phyloP scores from a whole-genome alignment of 2,797 vertebrate species.

The Nyctibius grandis region DNA sequence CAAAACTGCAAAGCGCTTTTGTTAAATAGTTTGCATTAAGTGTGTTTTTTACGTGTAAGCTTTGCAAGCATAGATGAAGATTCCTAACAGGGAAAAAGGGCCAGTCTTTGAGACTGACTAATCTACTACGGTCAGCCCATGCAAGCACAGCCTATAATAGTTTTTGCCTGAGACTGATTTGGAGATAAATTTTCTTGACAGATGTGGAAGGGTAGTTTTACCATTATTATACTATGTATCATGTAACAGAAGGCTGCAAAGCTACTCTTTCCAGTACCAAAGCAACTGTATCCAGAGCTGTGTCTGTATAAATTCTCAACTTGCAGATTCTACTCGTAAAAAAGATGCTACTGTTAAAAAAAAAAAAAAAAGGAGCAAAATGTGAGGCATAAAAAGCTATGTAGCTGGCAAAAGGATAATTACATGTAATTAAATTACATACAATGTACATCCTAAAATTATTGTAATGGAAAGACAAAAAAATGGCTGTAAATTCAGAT shows the following conservation, averaged over 20 bases:
- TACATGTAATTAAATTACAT: not conserved
- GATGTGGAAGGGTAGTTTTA: not conserved
- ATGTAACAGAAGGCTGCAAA: not conserved
- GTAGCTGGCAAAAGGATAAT: not conserved
- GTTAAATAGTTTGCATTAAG: not conserved
- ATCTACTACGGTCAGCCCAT: not conserved
- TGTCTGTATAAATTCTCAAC: not conserved
- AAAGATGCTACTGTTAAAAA: not conserved
- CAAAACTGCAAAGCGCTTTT: not conserved
- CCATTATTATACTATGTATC: not conserved
- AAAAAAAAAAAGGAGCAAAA: not conserved
- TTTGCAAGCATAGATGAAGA: not conserved
- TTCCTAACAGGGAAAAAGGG: not conserved
- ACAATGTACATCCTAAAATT: not conserved
- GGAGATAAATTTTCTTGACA: slow-evolving; percentile 43
- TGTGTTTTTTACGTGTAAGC: rapidly evolving
- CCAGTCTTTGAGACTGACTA: not conserved
- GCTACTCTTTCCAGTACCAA: not conserved
- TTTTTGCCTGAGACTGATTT: not conserved
- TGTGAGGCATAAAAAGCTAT: not conserved
- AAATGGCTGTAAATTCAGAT: not conserved
- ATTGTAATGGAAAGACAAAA: not conserved
- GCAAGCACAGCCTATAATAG: not conserved
- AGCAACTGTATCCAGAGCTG: not conserved
- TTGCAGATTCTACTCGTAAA: not conserved